A percentile compares a stretch with the other conserved stretches of the same genome.
Evolutionary conservation across 2,797 vertebrate species (phyloP).

Genomic region (Chanos chanos): DNA sequence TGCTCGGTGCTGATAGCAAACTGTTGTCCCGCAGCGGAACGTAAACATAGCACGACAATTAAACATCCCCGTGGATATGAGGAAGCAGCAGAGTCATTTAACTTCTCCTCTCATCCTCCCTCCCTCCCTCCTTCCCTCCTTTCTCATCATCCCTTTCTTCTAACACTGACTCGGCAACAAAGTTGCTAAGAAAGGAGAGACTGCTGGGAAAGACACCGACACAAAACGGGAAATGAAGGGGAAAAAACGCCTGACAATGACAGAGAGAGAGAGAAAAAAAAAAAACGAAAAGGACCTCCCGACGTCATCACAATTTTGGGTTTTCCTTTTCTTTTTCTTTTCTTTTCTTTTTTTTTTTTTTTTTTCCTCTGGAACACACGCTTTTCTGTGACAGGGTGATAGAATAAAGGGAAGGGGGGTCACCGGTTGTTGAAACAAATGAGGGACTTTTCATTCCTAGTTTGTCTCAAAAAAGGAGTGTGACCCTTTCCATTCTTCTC

Average conservation of each 20-base stretch:
- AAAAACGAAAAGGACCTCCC: conserved; percentile 35
- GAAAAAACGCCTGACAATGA: not conserved
- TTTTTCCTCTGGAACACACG: conserved; percentile 63
- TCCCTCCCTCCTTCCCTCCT: conserved; percentile 58
- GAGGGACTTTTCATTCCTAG: conserved; percentile 79
- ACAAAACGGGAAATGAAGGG: conserved; percentile 62
- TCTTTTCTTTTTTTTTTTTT: conserved; percentile 61
- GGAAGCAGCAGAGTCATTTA: conserved; percentile 39
- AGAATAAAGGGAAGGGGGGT: conserved; percentile 88
- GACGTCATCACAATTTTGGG: too few species aligned
- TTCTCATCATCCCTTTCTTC: conserved; percentile 64
- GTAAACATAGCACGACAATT: conserved; percentile 66
- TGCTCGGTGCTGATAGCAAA: conserved; percentile 66
- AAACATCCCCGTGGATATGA: conserved; percentile 65
- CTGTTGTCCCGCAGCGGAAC: conserved; percentile 59
- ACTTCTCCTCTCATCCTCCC: not conserved
- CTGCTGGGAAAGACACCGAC: conserved; percentile 56
- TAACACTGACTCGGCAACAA: conserved; percentile 57
- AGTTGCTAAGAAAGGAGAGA: conserved; percentile 49
- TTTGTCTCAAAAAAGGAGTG: conserved; percentile 72
- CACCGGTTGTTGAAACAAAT: conserved; percentile 80
- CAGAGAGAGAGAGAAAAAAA: conserved; percentile 22
- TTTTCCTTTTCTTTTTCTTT: too few species aligned
- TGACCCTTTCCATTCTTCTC: conserved; percentile 83
- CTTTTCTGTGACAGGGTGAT: conserved; percentile 81